These are phyloP conservation scores for Anarrhichthys ocellatus DNA, from an alignment of 2,113 vertebrate genomes.

Conservation along the genomic window DNA sequence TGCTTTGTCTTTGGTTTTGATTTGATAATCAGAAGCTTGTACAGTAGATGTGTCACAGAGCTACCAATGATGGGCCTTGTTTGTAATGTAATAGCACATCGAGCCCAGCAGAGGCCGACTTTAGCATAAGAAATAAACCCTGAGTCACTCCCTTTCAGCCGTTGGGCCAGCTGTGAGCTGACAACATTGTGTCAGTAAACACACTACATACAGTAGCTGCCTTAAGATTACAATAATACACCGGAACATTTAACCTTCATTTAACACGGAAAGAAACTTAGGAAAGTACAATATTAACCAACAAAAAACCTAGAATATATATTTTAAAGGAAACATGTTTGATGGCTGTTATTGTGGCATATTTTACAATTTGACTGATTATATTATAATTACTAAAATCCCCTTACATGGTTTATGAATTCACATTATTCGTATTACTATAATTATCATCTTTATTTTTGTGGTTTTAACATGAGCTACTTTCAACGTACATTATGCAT, in stretches of 20 bases:
- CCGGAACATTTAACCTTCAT: neutral
- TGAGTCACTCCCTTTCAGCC: constrained; percentile 41
- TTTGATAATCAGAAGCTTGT: neutral
- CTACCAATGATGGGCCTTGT: neutral
- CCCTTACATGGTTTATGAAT: neutral
- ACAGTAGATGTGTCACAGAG: neutral
- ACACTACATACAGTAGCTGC: neutral
- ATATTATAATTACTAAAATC: neutral
- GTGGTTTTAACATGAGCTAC: neutral
- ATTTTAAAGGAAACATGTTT: neutral
- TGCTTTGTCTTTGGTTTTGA: neutral
- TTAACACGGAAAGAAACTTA: neutral
- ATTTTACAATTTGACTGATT: neutral
- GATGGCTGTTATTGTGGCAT: neutral
- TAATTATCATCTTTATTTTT: neutral
- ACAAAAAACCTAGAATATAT: neutral
- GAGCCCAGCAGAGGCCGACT: constrained; percentile 60
- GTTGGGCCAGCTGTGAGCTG: constrained; percentile 18
- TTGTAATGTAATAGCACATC: constrained; percentile 32
- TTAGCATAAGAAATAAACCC: neutral
- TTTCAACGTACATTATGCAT: neutral
- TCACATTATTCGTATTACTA: neutral
- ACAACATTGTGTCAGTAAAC: constrained; percentile 19
- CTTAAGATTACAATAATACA: neutral
- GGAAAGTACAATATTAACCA: neutral